Evolutionary conservation across 2,888 invertebrate species (phyloP).

Genomic region (Horisme vitalbata): DNA sequence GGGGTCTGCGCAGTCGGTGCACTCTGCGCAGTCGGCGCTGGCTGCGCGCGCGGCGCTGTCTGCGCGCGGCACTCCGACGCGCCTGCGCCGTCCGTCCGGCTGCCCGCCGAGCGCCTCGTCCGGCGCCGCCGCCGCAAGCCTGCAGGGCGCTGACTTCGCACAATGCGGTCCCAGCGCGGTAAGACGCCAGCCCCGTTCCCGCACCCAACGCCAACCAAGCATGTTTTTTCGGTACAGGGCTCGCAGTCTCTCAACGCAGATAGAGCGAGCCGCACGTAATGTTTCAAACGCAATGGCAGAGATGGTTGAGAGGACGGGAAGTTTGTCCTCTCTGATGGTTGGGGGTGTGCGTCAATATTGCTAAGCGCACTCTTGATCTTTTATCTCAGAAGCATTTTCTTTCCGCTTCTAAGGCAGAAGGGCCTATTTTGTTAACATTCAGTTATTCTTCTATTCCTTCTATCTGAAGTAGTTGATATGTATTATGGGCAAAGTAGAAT

Average conservation of each 20-base stretch:
- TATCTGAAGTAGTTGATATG: too few species aligned
- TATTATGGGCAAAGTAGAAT: too few species aligned
- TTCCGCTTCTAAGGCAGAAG: neutral
- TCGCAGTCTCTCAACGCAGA: constrained; percentile 33
- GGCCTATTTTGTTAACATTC: too few species aligned
- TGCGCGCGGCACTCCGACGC: constrained; percentile 81
- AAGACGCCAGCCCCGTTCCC: constrained; percentile 90
- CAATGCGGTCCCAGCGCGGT: constrained; percentile 89
- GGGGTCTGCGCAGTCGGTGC: constrained; percentile 38
- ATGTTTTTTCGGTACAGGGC: constrained; percentile 35
- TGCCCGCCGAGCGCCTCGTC: constrained; percentile 78
- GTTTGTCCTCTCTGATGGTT: neutral
- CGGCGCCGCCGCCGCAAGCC: constrained; percentile 19
- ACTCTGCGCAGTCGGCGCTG: constrained; percentile 18
- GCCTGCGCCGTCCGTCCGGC: constrained; percentile 83
- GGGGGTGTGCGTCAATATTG: neutral
- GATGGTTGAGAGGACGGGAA: neutral
- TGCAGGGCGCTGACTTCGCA: constrained; percentile 13
- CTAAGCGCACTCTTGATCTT: neutral
- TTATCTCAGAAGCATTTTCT: neutral
- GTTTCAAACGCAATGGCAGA: neutral
- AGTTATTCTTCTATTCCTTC: too few species aligned
- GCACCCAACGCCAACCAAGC: constrained; percentile 80
- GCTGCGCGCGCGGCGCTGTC: constrained; percentile 38
- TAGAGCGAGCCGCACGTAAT: neutral